A percentile compares a stretch with the other conserved stretches of the same genome.
Conservation (phyloP, 2,113 vertebrate species). For the Camelus bactrianus region DNA sequence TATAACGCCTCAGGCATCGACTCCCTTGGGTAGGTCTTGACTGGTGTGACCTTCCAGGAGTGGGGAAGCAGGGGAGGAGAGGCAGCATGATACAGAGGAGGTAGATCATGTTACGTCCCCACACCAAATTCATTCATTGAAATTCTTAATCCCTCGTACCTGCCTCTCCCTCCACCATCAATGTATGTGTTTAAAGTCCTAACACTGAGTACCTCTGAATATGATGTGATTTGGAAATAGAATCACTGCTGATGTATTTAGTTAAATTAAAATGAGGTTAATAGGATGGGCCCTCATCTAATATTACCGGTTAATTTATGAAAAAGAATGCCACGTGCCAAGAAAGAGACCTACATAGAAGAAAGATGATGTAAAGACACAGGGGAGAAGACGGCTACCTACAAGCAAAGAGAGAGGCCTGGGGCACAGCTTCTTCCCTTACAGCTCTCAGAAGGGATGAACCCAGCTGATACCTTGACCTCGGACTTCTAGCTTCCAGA, state of each 20-base stretch:
- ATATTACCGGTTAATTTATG: background rate
- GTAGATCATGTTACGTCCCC: background rate
- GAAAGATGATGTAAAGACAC: background rate
- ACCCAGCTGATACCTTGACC: background rate
- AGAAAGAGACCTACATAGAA: background rate
- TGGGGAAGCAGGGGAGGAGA: background rate
- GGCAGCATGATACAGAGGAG: background rate
- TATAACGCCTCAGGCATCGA: background rate
- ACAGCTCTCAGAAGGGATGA: background rate
- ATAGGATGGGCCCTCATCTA: fast-evolving
- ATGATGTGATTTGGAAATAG: background rate
- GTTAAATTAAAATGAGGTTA: background rate
- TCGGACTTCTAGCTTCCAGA: background rate
- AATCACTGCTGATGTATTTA: background rate
- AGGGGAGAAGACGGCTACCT: no score
- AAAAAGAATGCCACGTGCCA: background rate
- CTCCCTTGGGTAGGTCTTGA: background rate
- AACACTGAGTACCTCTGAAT: background rate
- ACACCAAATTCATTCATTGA: background rate
- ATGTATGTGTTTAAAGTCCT: background rate
- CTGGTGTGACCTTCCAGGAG: background rate
- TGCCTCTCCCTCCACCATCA: background rate
- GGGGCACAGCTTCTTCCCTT: background rate
- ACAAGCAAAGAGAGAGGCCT: background rate
- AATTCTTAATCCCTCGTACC: background rate